Evolutionary conservation across 2,113 vertebrate species (phyloP), one percentile per base, ranked within the genome.

Genomic region (Cheilinus undulatus): DNA sequence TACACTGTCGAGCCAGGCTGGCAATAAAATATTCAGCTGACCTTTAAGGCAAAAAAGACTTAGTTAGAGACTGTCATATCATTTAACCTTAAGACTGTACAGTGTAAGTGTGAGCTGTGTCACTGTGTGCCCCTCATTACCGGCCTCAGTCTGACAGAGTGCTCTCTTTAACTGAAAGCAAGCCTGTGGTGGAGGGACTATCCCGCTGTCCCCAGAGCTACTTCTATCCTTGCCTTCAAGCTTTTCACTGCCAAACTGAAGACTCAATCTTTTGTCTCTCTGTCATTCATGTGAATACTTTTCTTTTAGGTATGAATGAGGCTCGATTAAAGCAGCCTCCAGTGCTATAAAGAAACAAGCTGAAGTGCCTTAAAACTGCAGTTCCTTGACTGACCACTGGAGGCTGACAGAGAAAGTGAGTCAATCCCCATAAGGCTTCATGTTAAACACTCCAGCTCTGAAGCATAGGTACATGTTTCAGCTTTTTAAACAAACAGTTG

Each of bases 11-110:
- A 77, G 82, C 83, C 66, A 34, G 84, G 82, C 73, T 85, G 88
- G 77, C 80, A 90, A 92, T 93, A 91, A 92, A 92, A 93, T 91
- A 93, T 92, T 93, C 88, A 88, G 88, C 67, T 93, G 92, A 94
- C 93, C 92, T 95, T 95, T 93, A 86, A 92, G 84, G 81, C 78
- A 87, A 83, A 89, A 88, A 90, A 92, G 87, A 89, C 91, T 88
- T 88, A 88, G 91, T 92, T 92, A 92, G 90, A 89, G 78, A 77
- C 91, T 92, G 94, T 92, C 92, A 91, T 91, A 88, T 92, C 78
- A 92, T 92, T 94, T 93, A 94, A 93, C 92, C 94, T 93, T 90
- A 92, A 90, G 88, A 91, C 75, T 85, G 81, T 81, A 81, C 51
- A 49, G 83, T 76, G 77, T 74, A 83, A 83, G 73, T 85, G 64